These are phyloP conservation scores for Ptychoptera albimana DNA, from an alignment of 2,888 invertebrate species.

Conservation along the genomic window DNA sequence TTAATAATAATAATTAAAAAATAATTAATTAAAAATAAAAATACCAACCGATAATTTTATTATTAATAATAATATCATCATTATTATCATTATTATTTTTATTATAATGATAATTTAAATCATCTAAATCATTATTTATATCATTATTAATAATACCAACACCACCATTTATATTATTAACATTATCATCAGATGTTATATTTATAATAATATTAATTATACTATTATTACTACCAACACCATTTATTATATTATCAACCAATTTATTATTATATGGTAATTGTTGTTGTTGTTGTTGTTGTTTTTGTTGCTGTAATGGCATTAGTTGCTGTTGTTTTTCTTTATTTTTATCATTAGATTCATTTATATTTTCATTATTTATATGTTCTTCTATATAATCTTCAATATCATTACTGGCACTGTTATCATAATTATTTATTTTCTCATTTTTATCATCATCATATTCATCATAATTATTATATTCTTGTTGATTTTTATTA, in stretches of 20 bases:
- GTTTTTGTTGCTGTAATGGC: no score
- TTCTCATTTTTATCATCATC: conserved; percentile 3
- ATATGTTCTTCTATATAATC: conserved; percentile 16
- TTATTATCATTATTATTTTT: conserved; percentile 20
- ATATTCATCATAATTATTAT: conserved; percentile 2
- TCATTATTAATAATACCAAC: conserved; percentile 19
- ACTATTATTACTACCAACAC: conserved; percentile 25
- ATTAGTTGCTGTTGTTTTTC: not conserved
- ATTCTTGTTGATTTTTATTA: not conserved
- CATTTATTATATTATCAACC: conserved; percentile 26
- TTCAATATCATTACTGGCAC: conserved; percentile 14
- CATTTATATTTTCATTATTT: conserved; percentile 13
- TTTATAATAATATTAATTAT: no score
- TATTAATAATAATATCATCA: conserved; percentile 19
- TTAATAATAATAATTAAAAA: conserved; percentile 3
- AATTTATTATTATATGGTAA: no score
- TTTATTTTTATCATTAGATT: conserved; percentile 11
- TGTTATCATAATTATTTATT: conserved; percentile 2
- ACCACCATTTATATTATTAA: conserved; percentile 5
- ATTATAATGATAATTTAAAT: conserved; percentile 27
- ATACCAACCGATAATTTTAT: conserved; percentile 3
- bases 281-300: no score
- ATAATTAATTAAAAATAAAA: not conserved
- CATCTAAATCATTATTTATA: conserved; percentile 22
- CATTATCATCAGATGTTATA: conserved; percentile 7